phyloP scores from a whole-genome alignment of 2,888 invertebrate species.

The Eumacrocentrus americanus region DNA sequence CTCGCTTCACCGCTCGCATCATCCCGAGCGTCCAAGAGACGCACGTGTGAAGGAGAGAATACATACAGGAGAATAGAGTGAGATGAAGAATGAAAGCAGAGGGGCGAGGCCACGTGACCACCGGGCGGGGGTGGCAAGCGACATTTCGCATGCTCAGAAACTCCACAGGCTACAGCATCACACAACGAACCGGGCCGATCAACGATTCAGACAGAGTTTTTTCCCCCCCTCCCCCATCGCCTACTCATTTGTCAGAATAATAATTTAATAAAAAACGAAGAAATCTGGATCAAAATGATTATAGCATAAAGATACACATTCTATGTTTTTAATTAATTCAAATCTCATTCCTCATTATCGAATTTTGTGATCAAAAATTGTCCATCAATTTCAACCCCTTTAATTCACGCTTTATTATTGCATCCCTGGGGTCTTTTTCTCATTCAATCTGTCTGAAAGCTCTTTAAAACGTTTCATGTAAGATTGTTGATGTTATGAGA shows the following conservation, averaged over 20 bases:
- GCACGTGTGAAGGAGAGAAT: not conserved
- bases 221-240: not conserved
- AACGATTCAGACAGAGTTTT: slow-evolving; percentile 24
- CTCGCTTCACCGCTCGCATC: too few species aligned
- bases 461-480: too few species aligned
- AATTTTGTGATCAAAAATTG: too few species aligned
- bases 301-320: too few species aligned
- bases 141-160: slow-evolving; percentile 61
- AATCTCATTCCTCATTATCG: too few species aligned
- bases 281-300: not conserved
- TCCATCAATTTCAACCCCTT: not conserved
- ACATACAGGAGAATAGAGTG: slow-evolving; percentile 16
- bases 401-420: not conserved
- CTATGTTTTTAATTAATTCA: not conserved
- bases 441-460: too few species aligned
- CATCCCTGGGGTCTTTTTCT: too few species aligned
- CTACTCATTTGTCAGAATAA: not conserved
- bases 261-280: too few species aligned
- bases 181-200: slow-evolving; percentile 35
- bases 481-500: not conserved
- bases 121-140: slow-evolving; percentile 57
- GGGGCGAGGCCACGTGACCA: slow-evolving; percentile 54
- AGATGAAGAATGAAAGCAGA: slow-evolving; percentile 26
- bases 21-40: not conserved
- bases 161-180: slow-evolving; percentile 54